Conservation (phyloP, 2,113 vertebrate genomes). For the Carassius gibelio region DNA sequence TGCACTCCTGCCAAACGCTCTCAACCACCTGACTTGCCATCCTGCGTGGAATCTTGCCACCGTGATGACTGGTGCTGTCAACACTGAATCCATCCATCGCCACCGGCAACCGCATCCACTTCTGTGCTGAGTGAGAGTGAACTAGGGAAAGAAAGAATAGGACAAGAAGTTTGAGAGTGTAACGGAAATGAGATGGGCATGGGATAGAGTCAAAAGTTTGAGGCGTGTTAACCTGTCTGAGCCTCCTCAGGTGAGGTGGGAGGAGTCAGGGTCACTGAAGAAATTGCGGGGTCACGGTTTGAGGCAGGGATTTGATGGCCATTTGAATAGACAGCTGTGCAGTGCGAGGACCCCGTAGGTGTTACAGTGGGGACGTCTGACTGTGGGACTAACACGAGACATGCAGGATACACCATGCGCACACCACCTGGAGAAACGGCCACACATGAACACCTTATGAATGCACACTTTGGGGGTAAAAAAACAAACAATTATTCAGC, state of each 20-base stretch:
- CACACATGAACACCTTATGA: not conserved
- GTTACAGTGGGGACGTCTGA: conserved; percentile 89
- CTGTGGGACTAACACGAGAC: conserved; percentile 93
- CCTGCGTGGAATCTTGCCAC: conserved; percentile 91
- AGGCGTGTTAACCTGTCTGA: conserved; percentile 83
- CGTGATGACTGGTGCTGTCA: conserved; percentile 92
- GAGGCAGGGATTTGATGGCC: conserved; percentile 97
- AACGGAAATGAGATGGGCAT: not conserved
- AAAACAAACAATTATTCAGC: not conserved
- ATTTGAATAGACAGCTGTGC: conserved; percentile 88
- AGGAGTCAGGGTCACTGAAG: conserved; percentile 94
- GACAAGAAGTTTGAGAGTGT: not conserved
- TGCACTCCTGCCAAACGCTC: conserved; percentile 97
- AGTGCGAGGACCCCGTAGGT: conserved; percentile 88
- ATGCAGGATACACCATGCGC: conserved; percentile 95
- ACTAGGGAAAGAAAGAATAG: conserved; percentile 71
- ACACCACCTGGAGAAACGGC: conserved; percentile 82
- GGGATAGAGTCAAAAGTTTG: not conserved
- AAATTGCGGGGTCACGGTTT: conserved; percentile 95
- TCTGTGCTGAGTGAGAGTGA: conserved; percentile 92
- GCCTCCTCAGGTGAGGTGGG: conserved; percentile 96
- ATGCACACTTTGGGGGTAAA: not conserved
- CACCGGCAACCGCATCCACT: conserved; percentile 91
- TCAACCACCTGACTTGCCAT: conserved; percentile 92
- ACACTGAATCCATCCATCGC: conserved; percentile 86